phyloP scores from a whole-genome alignment of 1,140 invertebrate species.

The Drosophila ercepeae region DNA sequence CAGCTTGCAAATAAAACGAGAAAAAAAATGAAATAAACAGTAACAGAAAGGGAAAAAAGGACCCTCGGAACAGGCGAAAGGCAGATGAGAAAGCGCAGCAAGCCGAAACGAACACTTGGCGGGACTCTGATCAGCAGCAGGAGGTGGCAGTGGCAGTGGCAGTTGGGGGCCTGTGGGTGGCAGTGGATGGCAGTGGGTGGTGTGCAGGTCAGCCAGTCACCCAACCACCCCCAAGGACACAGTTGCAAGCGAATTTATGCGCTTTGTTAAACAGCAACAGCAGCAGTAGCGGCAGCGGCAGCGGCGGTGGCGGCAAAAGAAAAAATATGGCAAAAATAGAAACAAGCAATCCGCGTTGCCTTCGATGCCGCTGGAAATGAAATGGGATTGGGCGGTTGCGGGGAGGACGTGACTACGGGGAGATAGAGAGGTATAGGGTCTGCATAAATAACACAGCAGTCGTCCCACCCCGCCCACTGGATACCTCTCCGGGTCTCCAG shows the following conservation, averaged over 20 bases:
- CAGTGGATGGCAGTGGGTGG: conserved; percentile 29
- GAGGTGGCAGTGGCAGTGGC: too few relatives aligned
- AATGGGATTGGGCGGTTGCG: conserved; percentile 1
- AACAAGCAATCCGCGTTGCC: conserved; percentile 69
- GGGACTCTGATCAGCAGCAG: conserved; percentile 18
- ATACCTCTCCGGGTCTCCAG: not conserved
- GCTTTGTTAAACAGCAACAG: conserved; percentile 80
- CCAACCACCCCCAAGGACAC: conserved; percentile 57
- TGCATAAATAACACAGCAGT: conserved; percentile 68
- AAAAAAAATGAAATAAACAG: conserved; percentile 1
- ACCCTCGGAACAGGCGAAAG: conserved; percentile 55
- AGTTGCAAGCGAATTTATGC: conserved; percentile 82
- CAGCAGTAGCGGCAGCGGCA: conserved; percentile 25
- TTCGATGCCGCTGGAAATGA: conserved; percentile 27
- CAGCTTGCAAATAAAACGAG: conserved; percentile 7
- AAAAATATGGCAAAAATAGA: conserved; percentile 66
- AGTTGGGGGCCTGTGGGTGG: conserved; percentile 3
- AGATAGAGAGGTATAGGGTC: conserved; percentile 57
- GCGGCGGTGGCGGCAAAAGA: conserved; percentile 37
- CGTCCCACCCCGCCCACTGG: not conserved
- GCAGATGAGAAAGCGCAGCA: conserved; percentile 74
- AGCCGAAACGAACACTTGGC: conserved; percentile 70
- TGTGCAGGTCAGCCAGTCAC: conserved; percentile 12
- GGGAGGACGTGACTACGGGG: conserved; percentile 29
- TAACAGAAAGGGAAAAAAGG: conserved; percentile 23